A percentile compares a stretch with the other conserved stretches of the same genome.
phyloP scores from a whole-genome alignment of 2,797 vertebrate species.

The Rhabdophis nuchalis region DNA sequence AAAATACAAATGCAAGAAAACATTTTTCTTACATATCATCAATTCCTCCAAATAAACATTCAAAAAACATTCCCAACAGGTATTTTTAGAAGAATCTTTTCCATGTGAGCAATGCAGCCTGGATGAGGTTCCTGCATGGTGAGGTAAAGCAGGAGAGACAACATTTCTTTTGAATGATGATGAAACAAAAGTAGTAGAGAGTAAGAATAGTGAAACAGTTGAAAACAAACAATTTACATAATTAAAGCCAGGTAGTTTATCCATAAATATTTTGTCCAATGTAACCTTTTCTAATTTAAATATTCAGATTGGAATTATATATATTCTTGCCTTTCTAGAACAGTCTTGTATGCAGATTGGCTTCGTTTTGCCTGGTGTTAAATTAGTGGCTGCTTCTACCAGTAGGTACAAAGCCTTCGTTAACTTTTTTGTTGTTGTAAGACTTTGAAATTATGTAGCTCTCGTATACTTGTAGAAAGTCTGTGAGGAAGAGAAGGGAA shows the following conservation, averaged over 20 bases:
- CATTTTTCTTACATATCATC: constrained; percentile 1
- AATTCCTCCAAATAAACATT: constrained; percentile 33
- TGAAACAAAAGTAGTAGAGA: constrained; percentile 48
- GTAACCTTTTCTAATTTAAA: constrained; percentile 64
- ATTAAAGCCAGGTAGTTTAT: constrained; percentile 68
- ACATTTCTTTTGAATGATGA: constrained; percentile 45
- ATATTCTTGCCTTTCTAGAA: constrained; percentile 50
- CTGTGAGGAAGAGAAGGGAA: constrained; percentile 60
- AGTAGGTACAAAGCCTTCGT: constrained; percentile 68
- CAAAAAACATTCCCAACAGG: neutral
- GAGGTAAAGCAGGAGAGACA: constrained; percentile 40
- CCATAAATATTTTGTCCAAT: constrained; percentile 73
- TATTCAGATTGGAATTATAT: constrained; percentile 73
- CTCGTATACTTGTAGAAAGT: constrained; percentile 90
- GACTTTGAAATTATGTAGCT: constrained; percentile 87
- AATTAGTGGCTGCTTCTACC: constrained; percentile 46
- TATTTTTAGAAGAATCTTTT: constrained; percentile 5
- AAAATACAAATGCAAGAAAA: neutral
- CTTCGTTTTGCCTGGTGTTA: constrained; percentile 60
- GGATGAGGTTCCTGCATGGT: constrained; percentile 19
- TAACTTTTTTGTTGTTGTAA: constrained; percentile 86
- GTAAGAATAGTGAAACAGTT: constrained; percentile 43
- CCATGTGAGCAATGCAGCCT: constrained; percentile 18
- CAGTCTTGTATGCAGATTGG: constrained; percentile 64
- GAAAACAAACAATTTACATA: constrained; percentile 68